Evolutionary conservation across 2,888 invertebrate species (phyloP).

Genomic region (Glyphotaelius pellucidus): DNA sequence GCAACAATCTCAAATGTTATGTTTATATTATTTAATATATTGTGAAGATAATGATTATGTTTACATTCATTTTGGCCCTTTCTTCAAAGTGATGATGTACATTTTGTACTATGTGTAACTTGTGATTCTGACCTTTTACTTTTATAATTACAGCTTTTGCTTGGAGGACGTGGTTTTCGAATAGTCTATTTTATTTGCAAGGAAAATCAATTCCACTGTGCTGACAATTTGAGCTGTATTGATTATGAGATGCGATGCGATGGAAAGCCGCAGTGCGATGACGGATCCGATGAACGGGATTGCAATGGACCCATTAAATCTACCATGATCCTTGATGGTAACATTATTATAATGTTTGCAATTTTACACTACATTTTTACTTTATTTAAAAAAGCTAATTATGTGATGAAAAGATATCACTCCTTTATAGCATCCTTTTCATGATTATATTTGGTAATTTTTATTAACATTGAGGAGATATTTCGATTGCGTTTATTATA

Average conservation of each 20-base stretch:
- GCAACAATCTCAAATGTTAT: too few relatives aligned
- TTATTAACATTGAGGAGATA: not conserved
- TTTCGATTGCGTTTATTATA: not conserved
- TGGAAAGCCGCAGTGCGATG: constrained; percentile 55
- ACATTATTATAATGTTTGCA: not conserved
- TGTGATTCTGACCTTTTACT: not conserved
- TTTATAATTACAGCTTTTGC: constrained; percentile 47
- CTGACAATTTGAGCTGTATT: constrained; percentile 57
- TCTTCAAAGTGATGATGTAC: not conserved
- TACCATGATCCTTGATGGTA: constrained; percentile 44
- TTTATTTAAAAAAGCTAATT: not conserved
- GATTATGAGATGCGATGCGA: constrained; percentile 55
- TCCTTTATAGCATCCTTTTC: not conserved
- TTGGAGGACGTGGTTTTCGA: constrained; percentile 59
- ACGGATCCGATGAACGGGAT: constrained; percentile 61
- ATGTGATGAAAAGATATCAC: not conserved
- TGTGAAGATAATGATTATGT: not conserved
- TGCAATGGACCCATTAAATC: constrained; percentile 32
- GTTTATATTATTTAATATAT: not conserved
- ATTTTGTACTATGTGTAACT: not conserved
- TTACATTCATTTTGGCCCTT: not conserved
- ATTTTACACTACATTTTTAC: not conserved
- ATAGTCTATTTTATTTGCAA: constrained; percentile 56
- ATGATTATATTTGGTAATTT: not conserved
- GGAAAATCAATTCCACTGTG: constrained; percentile 59